phyloP scores from a whole-genome alignment of 2,797 vertebrate species.

The Rhadinocentrus ornatus region DNA sequence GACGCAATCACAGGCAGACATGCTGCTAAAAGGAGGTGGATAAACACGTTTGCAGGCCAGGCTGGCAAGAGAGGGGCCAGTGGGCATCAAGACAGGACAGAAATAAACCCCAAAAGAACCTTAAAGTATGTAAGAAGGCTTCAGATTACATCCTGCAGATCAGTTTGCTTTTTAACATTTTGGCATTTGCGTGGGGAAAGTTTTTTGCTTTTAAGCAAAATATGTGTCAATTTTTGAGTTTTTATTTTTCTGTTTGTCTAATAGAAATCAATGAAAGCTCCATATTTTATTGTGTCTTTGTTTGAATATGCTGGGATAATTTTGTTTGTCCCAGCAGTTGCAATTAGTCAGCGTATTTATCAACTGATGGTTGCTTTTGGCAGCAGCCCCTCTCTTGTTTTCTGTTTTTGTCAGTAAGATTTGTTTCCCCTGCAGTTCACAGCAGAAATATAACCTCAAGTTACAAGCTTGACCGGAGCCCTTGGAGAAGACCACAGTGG shows the following conservation, averaged over 20 bases:
- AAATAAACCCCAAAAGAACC: constrained; percentile 14
- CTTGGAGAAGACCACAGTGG: background rate
- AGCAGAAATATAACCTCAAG: constrained; percentile 14
- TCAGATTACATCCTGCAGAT: constrained; percentile 2
- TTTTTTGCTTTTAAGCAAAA: background rate
- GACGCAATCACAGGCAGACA: constrained; percentile 55
- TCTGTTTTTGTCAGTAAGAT: constrained; percentile 16
- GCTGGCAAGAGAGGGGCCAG: constrained; percentile 17
- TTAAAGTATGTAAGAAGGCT: background rate
- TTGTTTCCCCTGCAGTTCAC: constrained; percentile 11
- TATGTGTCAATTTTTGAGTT: background rate
- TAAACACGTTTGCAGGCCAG: constrained; percentile 10
- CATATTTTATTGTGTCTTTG: background rate
- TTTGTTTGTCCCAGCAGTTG: constrained; percentile 36
- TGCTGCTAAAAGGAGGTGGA: constrained; percentile 40
- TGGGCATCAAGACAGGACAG: constrained; percentile 24
- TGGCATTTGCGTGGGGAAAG: background rate
- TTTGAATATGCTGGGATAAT: constrained; percentile 16
- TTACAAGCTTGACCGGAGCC: background rate
- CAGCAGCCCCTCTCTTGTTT: constrained; percentile 6
- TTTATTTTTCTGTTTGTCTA: background rate
- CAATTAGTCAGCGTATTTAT: constrained; percentile 14
- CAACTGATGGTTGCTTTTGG: constrained; percentile 1
- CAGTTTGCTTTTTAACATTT: constrained; percentile 6
- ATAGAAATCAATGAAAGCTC: background rate